A percentile compares a stretch with the other conserved stretches of the same genome.
Conservation (phyloP, 2,888 invertebrate species). For the Nymphalis urticae region DNA sequence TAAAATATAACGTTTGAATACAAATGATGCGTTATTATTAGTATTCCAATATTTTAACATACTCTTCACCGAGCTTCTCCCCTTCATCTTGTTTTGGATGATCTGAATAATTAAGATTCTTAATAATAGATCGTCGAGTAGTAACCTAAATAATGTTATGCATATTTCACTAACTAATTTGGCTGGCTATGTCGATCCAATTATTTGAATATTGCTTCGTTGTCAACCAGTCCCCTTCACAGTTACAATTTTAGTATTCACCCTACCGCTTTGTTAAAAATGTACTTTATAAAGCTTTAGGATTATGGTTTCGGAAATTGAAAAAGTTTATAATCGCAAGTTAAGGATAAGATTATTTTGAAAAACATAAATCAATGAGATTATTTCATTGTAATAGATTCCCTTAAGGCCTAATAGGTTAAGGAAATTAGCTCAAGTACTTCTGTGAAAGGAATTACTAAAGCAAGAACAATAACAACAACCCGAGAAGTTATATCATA, state of each 20-base stretch:
- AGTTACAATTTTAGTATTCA: conserved; percentile 55
- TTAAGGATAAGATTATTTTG: conserved; percentile 7
- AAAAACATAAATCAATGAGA: background rate
- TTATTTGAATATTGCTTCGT: conserved; percentile 54
- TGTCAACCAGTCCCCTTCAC: conserved; percentile 45
- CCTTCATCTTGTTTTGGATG: conserved; percentile 11
- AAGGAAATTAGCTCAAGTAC: background rate
- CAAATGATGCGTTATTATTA: background rate
- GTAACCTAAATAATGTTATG: conserved; percentile 56
- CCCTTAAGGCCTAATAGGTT: background rate
- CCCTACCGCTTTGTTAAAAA: conserved; percentile 45
- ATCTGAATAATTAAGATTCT: conserved; percentile 44
- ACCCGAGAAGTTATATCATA: too few relatives aligned
- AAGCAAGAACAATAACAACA: too few relatives aligned
- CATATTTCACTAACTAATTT: conserved; percentile 74
- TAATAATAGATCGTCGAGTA: conserved; percentile 30
- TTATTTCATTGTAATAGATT: background rate
- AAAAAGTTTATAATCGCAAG: conserved; percentile 25
- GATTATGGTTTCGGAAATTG: conserved; percentile 26
- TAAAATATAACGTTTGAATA: too few relatives aligned
- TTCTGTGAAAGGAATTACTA: too few relatives aligned
- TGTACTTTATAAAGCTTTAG: conserved; percentile 26
- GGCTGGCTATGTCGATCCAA: conserved; percentile 61
- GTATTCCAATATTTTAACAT: background rate
- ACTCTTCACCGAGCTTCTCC: conserved; percentile 1